Base-by-base conservation (phyloP, 2,888 invertebrate species). In the Diaprepes abbreviatus region DNA sequence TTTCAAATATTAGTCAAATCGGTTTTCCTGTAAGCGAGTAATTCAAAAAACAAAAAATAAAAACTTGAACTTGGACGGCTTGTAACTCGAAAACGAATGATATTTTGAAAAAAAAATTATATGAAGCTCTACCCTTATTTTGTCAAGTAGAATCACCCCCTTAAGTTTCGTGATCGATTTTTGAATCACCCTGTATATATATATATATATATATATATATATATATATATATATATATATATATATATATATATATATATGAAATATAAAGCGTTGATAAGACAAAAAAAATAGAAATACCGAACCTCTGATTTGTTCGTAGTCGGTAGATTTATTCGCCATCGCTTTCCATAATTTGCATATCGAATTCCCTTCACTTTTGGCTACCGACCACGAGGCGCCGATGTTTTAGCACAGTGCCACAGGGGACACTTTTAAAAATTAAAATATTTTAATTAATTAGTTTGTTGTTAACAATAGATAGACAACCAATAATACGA, bases 321-420 rank as follows among this genome's bases (percentile, higher is more conserved):
- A 24, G 48, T 19, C 19, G 19, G 33, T 19, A 50, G 36, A 33
- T 50, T 62, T 38, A 9, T 17, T 28, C 40, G 38, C 40, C 63
- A 57, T 57, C 65, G 75, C 78, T 78, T 78, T 78, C 78, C 76
- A 78, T 77, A 73, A 78, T 78, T 78, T 77, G 75, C 78, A 78
- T 78, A 75, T 60, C 66, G 73, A 65, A 68, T 75, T 73, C 76
- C 77, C 76, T 78, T 78, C 78, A 78, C 78, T 78, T 74, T 73
- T 57, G 71, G 40, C 54, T 31, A 43, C 43, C 58, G 58, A 54
- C 52, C 63, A 38, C 52, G 52, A 28, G 62, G 62, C 33, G 62
- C 62, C 48, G 50, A 50, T 38, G 36, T 14, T 33, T 9, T 24
- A 17, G 33, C 33, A 7, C 24, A 33, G 16, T 19, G 16, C 12